Percentiles rank a stretch among this genome's conserved stretches.
These are phyloP conservation scores for Atta cephalotes DNA, from an alignment of 1,140 invertebrate species.

Conservation along the genomic window DNA sequence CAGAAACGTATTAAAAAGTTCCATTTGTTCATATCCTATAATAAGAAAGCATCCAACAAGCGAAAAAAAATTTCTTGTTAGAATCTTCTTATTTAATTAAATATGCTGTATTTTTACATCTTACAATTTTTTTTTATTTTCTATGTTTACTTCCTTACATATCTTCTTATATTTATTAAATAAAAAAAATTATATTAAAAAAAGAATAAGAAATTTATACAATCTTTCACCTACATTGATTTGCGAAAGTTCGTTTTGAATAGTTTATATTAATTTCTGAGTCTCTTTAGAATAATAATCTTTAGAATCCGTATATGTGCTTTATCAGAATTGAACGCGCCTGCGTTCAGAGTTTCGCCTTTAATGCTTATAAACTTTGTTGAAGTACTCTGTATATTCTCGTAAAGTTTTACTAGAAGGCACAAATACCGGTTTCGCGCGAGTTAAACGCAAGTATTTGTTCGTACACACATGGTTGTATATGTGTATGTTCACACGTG, in stretches of 20 bases:
- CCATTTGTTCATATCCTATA: not conserved
- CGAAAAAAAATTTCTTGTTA: too few relatives aligned
- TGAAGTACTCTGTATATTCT: slow-evolving; percentile 39
- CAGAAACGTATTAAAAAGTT: not conserved
- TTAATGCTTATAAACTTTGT: slow-evolving; percentile 18
- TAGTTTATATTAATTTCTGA: not conserved
- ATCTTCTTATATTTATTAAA: too few relatives aligned
- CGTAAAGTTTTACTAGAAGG: slow-evolving; percentile 52
- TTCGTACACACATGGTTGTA: not conserved
- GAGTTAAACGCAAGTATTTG: slow-evolving; percentile 47
- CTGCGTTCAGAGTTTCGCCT: not conserved
- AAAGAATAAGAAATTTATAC: not conserved
- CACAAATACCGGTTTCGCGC: slow-evolving; percentile 56
- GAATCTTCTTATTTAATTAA: not conserved
- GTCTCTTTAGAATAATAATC: too few relatives aligned
- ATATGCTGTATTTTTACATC: not conserved
- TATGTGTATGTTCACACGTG: slow-evolving; percentile 49
- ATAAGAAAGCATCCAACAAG: not conserved
- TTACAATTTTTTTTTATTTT: not conserved
- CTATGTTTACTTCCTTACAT: not conserved
- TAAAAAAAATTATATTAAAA: too few relatives aligned
- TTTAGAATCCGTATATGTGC: not conserved
- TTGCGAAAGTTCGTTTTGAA: not conserved
- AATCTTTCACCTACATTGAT: not conserved
- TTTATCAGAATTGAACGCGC: not conserved